Evolutionary conservation across 64 coral and sea anemone species (phyloP), one percentile per base, ranked within the genome.

Genomic region (Exaiptasia diaphana): DNA sequence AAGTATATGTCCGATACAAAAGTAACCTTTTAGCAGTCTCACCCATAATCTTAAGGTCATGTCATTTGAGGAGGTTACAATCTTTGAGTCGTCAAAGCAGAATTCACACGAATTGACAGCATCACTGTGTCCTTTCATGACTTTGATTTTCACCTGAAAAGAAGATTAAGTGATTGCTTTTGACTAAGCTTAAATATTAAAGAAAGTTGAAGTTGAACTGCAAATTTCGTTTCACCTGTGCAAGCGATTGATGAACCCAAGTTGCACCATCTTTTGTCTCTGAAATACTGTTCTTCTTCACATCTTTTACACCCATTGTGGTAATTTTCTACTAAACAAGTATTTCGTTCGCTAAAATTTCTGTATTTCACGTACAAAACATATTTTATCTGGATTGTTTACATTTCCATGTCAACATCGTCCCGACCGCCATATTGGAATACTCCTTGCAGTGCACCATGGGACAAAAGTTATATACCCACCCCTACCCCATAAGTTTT

Each of bases 31-130:
- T n/a, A n/a, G n/a, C n/a, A n/a, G 36, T 26, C 89, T 76, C 59
- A 99, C 95, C 95, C 95, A 99, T 83, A 99, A 71, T 42, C 90
- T 87, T 34, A 99, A 24, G 42, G 90, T 99, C 68, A 88, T 79
- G 73, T 99, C 95, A 74, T 93, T 87, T 84, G 95, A 99, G 38
- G 89, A 77, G 5, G 89, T 89, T 12, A 99, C 68, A 56, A 99
- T 91, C 30, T 79, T 80, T 24, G 85, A 45, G 30, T 99, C 95
- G 38, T 85, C 79, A 46, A 84, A 85, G 35, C 85, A 74, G 63
- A 99, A 99, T 56, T 84, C 80, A 53, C 95, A 99, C 28, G 85
- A 58, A 55, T 91, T 85, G 10, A 99, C 95, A 68, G 84, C 79
- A 85, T 99, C 95, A 80, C 70, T 76, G 75, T 99, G 95, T n/a